A percentile compares a stretch with the other conserved stretches of the same genome.
phyloP scores from a whole-genome alignment of 2,888 invertebrate species.

The Agrotis clavis region DNA sequence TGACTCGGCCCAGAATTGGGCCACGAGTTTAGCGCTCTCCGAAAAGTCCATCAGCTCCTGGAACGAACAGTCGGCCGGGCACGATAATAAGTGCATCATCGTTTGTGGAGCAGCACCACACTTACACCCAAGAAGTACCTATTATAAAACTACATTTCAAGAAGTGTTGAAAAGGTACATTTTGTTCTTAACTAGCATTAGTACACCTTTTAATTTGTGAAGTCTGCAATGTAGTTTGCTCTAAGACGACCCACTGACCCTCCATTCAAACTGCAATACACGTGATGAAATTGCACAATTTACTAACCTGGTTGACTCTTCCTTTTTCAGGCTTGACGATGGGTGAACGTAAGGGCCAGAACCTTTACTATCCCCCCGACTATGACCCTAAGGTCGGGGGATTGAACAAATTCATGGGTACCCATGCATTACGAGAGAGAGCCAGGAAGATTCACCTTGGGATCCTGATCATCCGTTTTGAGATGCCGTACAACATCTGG shows the following conservation, averaged over 20 bases:
- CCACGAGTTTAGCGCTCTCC: no score
- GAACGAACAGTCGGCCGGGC: no score
- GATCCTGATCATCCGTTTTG: slow-evolving; percentile 98
- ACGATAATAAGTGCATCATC: no score
- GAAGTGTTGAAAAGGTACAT: slow-evolving; percentile 12
- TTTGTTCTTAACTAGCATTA: not conserved
- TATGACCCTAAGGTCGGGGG: slow-evolving; percentile 99
- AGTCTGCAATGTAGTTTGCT: not conserved
- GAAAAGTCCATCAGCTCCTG: no score
- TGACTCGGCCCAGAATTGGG: no score
- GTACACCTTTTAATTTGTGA: not conserved
- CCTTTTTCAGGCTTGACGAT: slow-evolving; percentile 87
- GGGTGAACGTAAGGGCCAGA: slow-evolving; percentile 99
- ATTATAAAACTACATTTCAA: not conserved
- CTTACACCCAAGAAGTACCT: no score
- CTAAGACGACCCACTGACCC: no score
- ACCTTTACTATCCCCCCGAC: slow-evolving; percentile 99
- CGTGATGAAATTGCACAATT: not conserved
- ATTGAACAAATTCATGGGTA: slow-evolving; percentile 97
- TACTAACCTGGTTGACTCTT: slow-evolving; percentile 42
- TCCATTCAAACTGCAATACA: not conserved
- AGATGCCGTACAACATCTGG: slow-evolving; percentile 99
- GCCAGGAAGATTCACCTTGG: slow-evolving; percentile 99
- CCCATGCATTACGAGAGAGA: slow-evolving; percentile 98
- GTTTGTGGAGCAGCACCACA: no score